Conservation (phyloP, 2,888 invertebrate species). For the Pelosia muscerda region DNA sequence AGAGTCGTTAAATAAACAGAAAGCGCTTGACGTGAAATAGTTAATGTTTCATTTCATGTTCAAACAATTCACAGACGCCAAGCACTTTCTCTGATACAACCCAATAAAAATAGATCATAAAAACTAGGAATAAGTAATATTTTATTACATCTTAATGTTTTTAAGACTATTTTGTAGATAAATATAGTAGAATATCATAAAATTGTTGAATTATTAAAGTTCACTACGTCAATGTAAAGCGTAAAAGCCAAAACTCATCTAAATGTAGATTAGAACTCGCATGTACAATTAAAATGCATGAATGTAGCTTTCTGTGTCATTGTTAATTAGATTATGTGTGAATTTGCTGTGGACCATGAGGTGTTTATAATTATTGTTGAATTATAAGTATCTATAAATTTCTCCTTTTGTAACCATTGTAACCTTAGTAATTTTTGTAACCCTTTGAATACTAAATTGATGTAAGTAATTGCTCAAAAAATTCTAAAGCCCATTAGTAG, state of each 20-base stretch:
- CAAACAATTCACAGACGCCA: slow-evolving; percentile 24
- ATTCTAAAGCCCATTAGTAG: neutral
- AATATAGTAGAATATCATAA: slow-evolving; percentile 35
- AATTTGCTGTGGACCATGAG: slow-evolving; percentile 38
- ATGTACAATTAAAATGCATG: slow-evolving; percentile 64
- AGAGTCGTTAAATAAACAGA: slow-evolving; percentile 32
- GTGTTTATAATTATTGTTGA: slow-evolving; percentile 30
- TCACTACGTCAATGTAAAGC: slow-evolving; percentile 39
- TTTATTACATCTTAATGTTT: slow-evolving; percentile 20
- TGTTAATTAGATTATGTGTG: slow-evolving; percentile 47
- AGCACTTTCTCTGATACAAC: slow-evolving; percentile 33
- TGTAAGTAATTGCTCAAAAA: neutral
- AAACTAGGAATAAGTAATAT: slow-evolving; percentile 33
- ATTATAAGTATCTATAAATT: slow-evolving; percentile 15
- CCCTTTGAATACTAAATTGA: neutral
- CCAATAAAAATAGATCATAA: slow-evolving; percentile 32
- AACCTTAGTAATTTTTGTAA: too few relatives aligned
- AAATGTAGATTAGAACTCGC: slow-evolving; percentile 58
- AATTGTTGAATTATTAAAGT: slow-evolving; percentile 36
- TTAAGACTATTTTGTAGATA: slow-evolving; percentile 25
- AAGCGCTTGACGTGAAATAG: slow-evolving; percentile 38
- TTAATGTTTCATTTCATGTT: slow-evolving; percentile 29
- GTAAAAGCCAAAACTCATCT: slow-evolving; percentile 50
- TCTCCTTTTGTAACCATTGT: slow-evolving; percentile 1
- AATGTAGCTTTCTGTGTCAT: slow-evolving; percentile 58